Evolutionary conservation across 2,113 vertebrate species (phyloP).

Genomic region (Connochaetes taurinus): DNA sequence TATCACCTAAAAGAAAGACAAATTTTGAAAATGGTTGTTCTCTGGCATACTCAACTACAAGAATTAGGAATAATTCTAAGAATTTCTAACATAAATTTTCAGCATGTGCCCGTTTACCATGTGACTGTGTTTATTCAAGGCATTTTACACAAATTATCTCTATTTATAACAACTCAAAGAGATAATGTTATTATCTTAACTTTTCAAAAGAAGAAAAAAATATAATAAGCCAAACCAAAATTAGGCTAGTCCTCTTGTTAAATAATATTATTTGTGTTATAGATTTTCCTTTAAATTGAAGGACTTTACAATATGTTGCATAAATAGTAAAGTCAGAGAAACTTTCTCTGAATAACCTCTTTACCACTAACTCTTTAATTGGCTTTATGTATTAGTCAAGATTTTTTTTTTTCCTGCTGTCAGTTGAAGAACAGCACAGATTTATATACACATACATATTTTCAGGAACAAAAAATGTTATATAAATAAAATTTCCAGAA

Average conservation of each 20-base stretch:
- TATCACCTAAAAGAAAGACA: not conserved
- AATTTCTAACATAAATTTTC: not conserved
- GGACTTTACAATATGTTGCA: not conserved
- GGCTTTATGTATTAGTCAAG: not conserved
- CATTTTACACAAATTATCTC: not conserved
- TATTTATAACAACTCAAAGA: not conserved
- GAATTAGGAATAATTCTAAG: not conserved
- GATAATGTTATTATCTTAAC: not conserved
- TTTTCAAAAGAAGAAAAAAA: constrained; percentile 11
- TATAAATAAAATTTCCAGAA: not conserved
- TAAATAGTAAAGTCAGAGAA: not conserved
- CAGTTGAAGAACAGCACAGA: not conserved
- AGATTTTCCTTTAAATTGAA: not conserved
- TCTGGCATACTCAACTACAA: not conserved
- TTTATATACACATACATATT: not conserved
- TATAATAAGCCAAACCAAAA: not conserved
- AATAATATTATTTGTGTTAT: not conserved
- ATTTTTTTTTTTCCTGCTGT: not conserved
- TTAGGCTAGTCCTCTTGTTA: not conserved
- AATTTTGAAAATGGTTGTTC: not conserved
- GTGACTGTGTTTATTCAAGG: not conserved
- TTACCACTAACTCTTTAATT: not conserved
- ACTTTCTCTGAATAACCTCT: not conserved
- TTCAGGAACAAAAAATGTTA: not conserved
- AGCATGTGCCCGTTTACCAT: not conserved